Base-by-base conservation (phyloP, 2,888 invertebrate genomes). In the Hylaea fasciaria region DNA sequence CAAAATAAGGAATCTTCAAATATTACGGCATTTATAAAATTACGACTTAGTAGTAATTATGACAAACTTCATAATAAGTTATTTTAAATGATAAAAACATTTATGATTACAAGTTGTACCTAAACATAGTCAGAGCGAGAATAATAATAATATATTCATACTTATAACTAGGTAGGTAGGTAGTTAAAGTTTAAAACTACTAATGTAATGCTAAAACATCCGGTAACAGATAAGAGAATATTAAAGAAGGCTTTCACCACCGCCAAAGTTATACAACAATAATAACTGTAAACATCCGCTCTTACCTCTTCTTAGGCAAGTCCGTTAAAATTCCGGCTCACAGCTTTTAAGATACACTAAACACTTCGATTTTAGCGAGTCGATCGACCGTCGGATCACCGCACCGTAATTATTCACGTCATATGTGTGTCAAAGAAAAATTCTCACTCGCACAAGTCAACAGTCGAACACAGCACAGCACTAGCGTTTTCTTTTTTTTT, bases 321-420 rank as follows among this genome's bases (percentile, higher is more conserved):
- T 91, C 91, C 91, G 91, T 89, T 89, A 87, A 92, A 87, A 90
- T 89, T 90, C 90, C 87, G 83, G 85, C 82, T 86, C 88, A 89
- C 85, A 80, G 83, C 80, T 85, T 82, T 70, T 83, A 82, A 87
- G 76, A 85, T 77, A 86, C 91, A 91, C 91, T 86, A 87, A n/a
- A 85, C 90, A 91, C 90, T 90, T 87, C 78, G 88, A 87, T 88
- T 86, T 91, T 89, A 88, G 87, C 89, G 82, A 89, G 84, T 85
- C 86, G 87, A 89, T 87, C 83, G 85, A 81, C 81, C 79, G 87
- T 86, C 85, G 80, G 86, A 86, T 81, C 83, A 81, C 80, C 76
- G 82, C 88, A 89, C 90, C 88, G 91, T 90, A n/a, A n/a, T n/a
- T 90, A 87, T 83, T 86, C 89, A 89, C 89, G 85, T 87, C 87